Conservation (phyloP, 2,888 invertebrate genomes). For the Noctua pronuba region DNA sequence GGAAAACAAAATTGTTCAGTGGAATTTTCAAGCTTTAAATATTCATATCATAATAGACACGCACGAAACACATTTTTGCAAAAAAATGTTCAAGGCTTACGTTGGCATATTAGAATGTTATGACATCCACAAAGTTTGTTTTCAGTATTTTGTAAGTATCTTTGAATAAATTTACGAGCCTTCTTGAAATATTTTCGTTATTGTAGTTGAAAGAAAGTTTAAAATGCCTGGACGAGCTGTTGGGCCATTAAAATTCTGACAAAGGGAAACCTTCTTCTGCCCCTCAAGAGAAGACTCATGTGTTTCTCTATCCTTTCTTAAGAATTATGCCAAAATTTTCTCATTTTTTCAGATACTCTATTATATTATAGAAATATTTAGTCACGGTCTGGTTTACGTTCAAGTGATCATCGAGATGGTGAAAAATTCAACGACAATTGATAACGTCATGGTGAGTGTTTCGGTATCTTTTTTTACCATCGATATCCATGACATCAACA, state of each 20-base stretch:
- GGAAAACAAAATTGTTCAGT: constrained; percentile 24
- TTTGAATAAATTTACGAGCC: background rate
- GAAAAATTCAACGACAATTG: background rate
- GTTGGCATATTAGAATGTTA: constrained; percentile 32
- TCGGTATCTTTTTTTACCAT: background rate
- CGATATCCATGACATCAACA: background rate
- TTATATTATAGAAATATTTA: constrained; percentile 21
- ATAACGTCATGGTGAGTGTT: background rate
- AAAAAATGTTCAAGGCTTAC: constrained; percentile 32
- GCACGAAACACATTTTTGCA: background rate
- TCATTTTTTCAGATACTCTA: constrained; percentile 14
- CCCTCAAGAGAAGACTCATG: background rate
- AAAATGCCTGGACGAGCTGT: no score
- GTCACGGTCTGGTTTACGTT: constrained; percentile 16
- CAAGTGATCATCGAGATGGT: constrained; percentile 29
- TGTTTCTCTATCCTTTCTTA: background rate
- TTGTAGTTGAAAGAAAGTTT: no score
- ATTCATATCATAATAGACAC: background rate
- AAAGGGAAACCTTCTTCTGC: background rate
- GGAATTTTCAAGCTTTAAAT: constrained; percentile 33
- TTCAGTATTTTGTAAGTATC: constrained; percentile 1
- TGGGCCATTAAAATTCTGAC: background rate
- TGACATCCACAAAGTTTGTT: background rate
- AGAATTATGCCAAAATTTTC: background rate
- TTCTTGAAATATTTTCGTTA: background rate